A percentile compares a stretch with the other conserved stretches of the same genome.
Conservation (phyloP, 2,888 invertebrate genomes). For the Globia sparganii region DNA sequence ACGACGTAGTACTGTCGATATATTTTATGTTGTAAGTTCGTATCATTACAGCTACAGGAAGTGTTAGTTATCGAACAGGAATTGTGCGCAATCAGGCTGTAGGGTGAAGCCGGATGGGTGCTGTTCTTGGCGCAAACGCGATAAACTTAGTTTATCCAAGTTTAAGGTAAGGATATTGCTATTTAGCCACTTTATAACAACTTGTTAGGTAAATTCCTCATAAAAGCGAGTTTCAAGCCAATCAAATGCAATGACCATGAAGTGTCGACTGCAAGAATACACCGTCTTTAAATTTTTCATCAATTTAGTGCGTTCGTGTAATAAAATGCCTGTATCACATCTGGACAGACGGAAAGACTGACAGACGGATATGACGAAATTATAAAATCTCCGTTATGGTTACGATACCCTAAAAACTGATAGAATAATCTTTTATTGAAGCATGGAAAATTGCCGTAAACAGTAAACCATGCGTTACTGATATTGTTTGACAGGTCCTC, state of each 20-base stretch:
- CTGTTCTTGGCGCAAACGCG: background rate
- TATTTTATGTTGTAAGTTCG: background rate
- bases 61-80: background rate
- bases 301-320: background rate
- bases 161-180: background rate
- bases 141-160: background rate
- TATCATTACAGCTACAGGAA: background rate
- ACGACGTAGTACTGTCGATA: background rate
- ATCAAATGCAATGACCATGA: background rate
- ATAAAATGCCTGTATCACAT: background rate
- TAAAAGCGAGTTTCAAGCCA: background rate
- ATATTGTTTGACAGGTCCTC: constrained; percentile 34
- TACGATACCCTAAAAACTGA: background rate
- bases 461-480: constrained; percentile 32
- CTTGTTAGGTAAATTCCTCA: background rate
- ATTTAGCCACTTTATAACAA: background rate
- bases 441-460: constrained; percentile 1
- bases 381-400: background rate
- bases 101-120: background rate
- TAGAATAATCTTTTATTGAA: constrained; percentile 2
- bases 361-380: background rate
- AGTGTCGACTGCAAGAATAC: background rate
- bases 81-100: background rate
- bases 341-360: background rate
- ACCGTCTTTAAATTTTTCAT: background rate